Base-by-base conservation (phyloP, 1,140 invertebrate genomes). In the Pseudomyrmex concolor region DNA sequence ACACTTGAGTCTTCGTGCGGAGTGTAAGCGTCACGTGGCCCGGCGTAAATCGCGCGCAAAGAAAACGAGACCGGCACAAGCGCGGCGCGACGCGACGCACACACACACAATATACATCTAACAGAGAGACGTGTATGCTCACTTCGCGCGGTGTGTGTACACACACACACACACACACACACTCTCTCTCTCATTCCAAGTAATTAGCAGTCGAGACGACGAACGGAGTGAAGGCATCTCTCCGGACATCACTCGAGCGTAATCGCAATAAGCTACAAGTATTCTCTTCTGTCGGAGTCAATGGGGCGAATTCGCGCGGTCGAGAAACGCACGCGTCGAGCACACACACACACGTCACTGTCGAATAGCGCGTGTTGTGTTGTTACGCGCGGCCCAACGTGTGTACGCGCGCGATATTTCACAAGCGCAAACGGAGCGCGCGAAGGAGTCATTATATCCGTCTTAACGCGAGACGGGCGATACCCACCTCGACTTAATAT, bases 191-290 rank as follows among this genome's bases (percentile, higher is more conserved):
- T 80, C 66, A 59, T 80, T 71, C 55, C 43, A 57, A 59, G 66
- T 80, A 80, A 80, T 80, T 71, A 80, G 66, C 66, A 48, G 51
- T 25, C 19, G 45, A 45, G 55, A 60, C 43, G 43, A 34, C 17
- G 13, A 17, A 45, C 19, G 22, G 43, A 12, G 51, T 51, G 48
- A 54, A 74, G 72, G n/a, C 43, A 22, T 60, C 10, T 60, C 10
- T 19, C 34, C 22, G 60, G 19, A 63, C n/a, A 25, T 25, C 25
- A 25, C 59, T 76, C 45, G 63, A 77, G 34, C 2, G 45, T 77
- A 67, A 77, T 64, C 74, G 34, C 74, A 19, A 67, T 43, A 50
- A 64, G 73, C n/a, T 43, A 68, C 62, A 68, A 68, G 74, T 77
- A 77, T 68, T 50, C 63, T 68, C 50, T 45, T 25, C 25, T 51